phyloP scores from a whole-genome alignment of 1,140 invertebrate species.

The Pteromalus puparum region DNA sequence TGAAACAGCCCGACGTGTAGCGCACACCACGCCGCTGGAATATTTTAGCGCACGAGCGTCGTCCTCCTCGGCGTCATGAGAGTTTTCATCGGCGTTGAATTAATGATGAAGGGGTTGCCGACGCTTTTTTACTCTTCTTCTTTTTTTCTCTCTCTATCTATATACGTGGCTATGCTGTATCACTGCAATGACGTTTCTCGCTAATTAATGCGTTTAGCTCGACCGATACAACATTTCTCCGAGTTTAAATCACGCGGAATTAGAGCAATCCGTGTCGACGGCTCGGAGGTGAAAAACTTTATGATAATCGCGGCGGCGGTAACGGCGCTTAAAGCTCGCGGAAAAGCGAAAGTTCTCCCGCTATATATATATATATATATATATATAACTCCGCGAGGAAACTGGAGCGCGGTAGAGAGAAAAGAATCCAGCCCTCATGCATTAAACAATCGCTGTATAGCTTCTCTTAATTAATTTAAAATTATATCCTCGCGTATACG shows the following conservation, averaged over 20 bases:
- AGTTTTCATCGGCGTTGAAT: slow-evolving; percentile 22
- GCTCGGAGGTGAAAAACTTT: background rate
- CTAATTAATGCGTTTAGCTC: too few species aligned
- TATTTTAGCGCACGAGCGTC: slow-evolving; percentile 33
- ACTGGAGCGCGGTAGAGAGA: background rate
- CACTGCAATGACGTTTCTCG: too few species aligned
- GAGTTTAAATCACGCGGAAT: too few species aligned
- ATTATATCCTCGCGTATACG: too few species aligned
- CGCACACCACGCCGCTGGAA: slow-evolving; percentile 11
- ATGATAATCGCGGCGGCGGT: background rate
- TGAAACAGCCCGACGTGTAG: slow-evolving; percentile 28
- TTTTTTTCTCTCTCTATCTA: background rate
- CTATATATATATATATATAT: too few species aligned
- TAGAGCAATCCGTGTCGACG: too few species aligned
- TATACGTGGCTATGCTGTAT: too few species aligned
- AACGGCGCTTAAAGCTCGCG: background rate
- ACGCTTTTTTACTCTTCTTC: too few species aligned
- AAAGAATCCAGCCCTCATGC: background rate
- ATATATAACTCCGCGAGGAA: background rate
- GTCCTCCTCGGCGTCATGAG: background rate
- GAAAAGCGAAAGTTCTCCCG: slow-evolving; percentile 1
- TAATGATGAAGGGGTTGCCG: background rate
- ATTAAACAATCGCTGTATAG: background rate
- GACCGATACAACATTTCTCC: too few species aligned
- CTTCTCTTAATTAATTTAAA: background rate